A percentile compares a stretch with the other conserved stretches of the same genome.
Evolutionary conservation across 2,797 vertebrate genomes (phyloP).

Genomic region (Pseudochirops corinnae): DNA sequence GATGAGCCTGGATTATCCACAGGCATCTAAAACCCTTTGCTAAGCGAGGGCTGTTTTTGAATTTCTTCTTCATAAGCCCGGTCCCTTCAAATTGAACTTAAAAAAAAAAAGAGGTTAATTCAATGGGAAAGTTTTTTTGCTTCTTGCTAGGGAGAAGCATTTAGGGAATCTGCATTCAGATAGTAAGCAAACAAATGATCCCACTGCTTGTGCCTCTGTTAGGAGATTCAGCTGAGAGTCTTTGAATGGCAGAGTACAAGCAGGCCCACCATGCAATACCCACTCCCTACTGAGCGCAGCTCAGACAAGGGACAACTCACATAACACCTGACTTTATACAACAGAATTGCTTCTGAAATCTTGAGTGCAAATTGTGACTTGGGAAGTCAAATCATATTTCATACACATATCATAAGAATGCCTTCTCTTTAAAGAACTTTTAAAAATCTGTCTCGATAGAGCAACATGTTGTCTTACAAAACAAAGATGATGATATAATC

Average conservation of each 20-base stretch:
- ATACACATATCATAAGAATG: not conserved
- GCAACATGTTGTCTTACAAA: not conserved
- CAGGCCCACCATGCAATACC: not conserved
- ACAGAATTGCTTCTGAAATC: not conserved
- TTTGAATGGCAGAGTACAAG: not conserved
- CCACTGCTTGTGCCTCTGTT: not conserved
- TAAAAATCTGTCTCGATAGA: not conserved
- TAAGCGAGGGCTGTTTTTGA: not conserved
- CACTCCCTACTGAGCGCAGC: not conserved
- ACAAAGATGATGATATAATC: not conserved
- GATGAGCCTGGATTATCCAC: not conserved
- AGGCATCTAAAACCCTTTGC: not conserved
- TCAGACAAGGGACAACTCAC: not conserved
- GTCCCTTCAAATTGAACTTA: not conserved
- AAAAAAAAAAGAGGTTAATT: not conserved
- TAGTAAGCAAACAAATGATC: not conserved
- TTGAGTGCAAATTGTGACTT: not conserved
- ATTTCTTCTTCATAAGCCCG: not conserved
- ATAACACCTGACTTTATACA: not conserved
- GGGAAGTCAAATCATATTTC: not conserved
- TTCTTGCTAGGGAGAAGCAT: not conserved
- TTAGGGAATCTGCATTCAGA: not conserved
- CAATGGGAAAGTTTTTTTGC: not conserved
- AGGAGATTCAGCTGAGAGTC: not conserved
- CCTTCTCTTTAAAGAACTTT: not conserved